Base-by-base conservation (phyloP, 2,113 vertebrate genomes). In the Bostrychus sinensis region DNA sequence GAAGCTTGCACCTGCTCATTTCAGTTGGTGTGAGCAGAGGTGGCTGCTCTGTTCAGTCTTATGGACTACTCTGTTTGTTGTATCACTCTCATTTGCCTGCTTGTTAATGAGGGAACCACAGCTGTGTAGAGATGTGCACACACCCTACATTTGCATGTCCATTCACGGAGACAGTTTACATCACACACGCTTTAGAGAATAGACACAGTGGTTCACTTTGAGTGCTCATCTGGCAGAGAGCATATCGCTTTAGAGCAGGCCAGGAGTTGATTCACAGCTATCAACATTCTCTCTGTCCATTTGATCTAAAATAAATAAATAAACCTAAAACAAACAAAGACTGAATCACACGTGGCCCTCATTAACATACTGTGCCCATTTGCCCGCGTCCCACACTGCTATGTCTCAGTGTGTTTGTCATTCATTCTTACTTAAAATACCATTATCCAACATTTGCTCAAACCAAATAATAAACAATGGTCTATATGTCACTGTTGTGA, bases 61-160 rank as follows among this genome's bases (percentile, higher is more conserved):
- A n/a, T n/a, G n/a, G n/a, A n/a, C n/a, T n/a, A n/a, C n/a, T n/a
- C n/a, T n/a, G n/a, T n/a, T n/a, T n/a, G n/a, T n/a, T n/a, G n/a
- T n/a, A n/a, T n/a, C n/a, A n/a, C n/a, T n/a, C 20, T 25, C 45
- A 48, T 48, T 48, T 48, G 20, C 43, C 43, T 46, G 43, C 43
- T 46, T 23, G 43, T 48, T 48, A 48, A 48, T 22, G 25, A 48
- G 45, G 45, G 22, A 48, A 25, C 12, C 45, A 25, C 45, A 48
- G 45, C 45, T 48, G 45, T 42, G 39, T 48, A 25, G 45, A 25
- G 23, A 20, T 14, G 45, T 48, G 45, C 2, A 2, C 45, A 48
- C 45, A 20, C 45, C 20, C 45, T 22, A 48, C 22, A 48, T 48
- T 48, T 48, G 25, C 45, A 48, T 48, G 25, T 48, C 45, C 45